Conservation (phyloP, 2,113 vertebrate species). For the Synodontis membranacea region DNA sequence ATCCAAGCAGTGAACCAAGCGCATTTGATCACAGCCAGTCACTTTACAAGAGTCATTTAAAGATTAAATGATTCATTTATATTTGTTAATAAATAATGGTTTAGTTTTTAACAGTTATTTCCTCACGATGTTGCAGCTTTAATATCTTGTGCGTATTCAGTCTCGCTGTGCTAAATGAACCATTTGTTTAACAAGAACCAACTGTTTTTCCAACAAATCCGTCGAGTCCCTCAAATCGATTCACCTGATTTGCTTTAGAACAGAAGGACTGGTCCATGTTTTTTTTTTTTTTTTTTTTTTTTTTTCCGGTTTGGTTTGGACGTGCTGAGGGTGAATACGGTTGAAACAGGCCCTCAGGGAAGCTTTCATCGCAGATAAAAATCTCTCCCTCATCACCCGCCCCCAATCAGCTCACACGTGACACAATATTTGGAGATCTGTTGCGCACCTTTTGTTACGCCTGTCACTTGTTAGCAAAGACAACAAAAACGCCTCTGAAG, state of each 20-base stretch:
- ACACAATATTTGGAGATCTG: conserved; percentile 33
- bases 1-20: neutral
- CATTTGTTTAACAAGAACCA: neutral
- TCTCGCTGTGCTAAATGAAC: neutral
- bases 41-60: neutral
- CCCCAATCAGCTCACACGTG: conserved; percentile 13
- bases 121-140: neutral
- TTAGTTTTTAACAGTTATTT: neutral
- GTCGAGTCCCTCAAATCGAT: neutral
- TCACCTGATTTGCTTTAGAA: neutral
- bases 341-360: conserved; percentile 17
- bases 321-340: neutral
- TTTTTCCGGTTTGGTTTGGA: neutral
- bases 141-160: neutral
- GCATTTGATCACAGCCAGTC: neutral
- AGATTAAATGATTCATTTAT: neutral
- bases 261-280: neutral
- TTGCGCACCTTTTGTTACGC: conserved; percentile 20
- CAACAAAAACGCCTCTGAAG: neutral
- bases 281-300: neutral
- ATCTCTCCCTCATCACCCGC: neutral
- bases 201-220: neutral
- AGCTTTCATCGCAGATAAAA: conserved; percentile 16
- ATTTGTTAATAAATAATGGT: neutral
- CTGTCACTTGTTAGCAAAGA: conserved; percentile 13